A percentile compares a stretch with the other conserved stretches of the same genome.
Conservation (phyloP, 2,888 invertebrate species). For the Sphaerophoria rueppellii region DNA sequence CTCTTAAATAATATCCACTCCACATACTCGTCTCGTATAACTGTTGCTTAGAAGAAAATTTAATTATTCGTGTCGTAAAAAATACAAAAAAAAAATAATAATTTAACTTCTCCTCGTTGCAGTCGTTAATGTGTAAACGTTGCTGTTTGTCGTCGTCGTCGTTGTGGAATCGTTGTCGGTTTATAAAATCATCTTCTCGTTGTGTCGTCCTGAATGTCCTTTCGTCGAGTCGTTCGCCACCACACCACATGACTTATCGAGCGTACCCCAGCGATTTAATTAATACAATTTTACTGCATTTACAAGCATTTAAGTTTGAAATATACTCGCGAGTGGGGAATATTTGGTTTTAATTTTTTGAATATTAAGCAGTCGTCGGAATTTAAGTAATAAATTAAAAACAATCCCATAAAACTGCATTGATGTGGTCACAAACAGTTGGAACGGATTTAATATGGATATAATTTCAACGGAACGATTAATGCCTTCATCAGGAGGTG, state of each 20-base stretch:
- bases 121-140: neutral
- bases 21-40: neutral
- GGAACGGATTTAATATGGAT: slow-evolving; percentile 60
- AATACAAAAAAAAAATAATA: slow-evolving; percentile 14
- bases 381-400: slow-evolving; percentile 38
- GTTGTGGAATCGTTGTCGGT: slow-evolving; percentile 12
- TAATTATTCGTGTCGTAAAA: slow-evolving; percentile 35
- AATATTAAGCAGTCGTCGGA: slow-evolving; percentile 24
- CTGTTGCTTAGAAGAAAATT: neutral
- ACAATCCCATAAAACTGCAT: slow-evolving; percentile 54
- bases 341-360: slow-evolving; percentile 24
- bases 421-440: slow-evolving; percentile 59
- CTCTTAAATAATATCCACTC: slow-evolving; percentile 13
- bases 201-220: slow-evolving; percentile 6
- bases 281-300: slow-evolving; percentile 37
- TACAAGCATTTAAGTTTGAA: slow-evolving; percentile 28
- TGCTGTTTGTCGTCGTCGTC: neutral
- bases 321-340: slow-evolving; percentile 26
- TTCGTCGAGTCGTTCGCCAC: neutral
- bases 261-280: slow-evolving; percentile 21
- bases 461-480: slow-evolving; percentile 70
- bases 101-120: neutral
- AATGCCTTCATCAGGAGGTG: slow-evolving; percentile 71
- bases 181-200: neutral
- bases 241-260: neutral